Evolutionary conservation across 2,113 vertebrate genomes (phyloP), one percentile per base, ranked within the genome.

Genomic region (Brachypodius melanocephalos): DNA sequence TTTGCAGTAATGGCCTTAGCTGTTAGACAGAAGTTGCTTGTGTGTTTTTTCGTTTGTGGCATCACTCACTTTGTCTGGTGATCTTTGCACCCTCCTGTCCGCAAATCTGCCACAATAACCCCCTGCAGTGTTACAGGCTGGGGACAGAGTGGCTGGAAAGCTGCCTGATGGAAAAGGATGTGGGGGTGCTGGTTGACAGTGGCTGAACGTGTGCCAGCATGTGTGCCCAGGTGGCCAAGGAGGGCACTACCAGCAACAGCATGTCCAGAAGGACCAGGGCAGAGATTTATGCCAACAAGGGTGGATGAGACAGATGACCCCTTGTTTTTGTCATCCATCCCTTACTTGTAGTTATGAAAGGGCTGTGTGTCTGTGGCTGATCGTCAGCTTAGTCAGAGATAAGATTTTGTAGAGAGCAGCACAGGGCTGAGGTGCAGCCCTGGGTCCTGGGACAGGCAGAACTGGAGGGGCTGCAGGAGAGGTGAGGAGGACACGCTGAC

Each of bases 41-140:
- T 48, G 9, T 62, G 54, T 77, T 31, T 80, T 61, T 84, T 86
- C 66, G n/a, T 19, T 74, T 8, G 1, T 52, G 21, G n/a, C 68
- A 40, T 31, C 32, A 24, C 62, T 90, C 68, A 36, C 78, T 61
- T 62, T 69, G 32, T 67, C 48, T 72, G 67, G 58, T 67, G n/a
- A 49, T 78, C 67, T 85, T 61, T 67, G 85, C 65, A 75, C 45
- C 63, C 94, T 95, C 93, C 76, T 10, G 21, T 66, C 69, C 75
- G 49, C 42, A 91, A 92, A 93, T 75, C 25, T 75, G 46, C 54
- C 25, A 19, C 40, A 34, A 26, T 29, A 31, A 48, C n/a, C 9
- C n/a, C 6, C 4, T 15, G 34, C 62, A 82, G 29, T 8, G 24
- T 38, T 46, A n/a, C n/a, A 67, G 62, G 54, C 31, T 32, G 12